Evolutionary conservation across 2,888 invertebrate genomes (phyloP).

Genomic region (Andrena fulva): DNA sequence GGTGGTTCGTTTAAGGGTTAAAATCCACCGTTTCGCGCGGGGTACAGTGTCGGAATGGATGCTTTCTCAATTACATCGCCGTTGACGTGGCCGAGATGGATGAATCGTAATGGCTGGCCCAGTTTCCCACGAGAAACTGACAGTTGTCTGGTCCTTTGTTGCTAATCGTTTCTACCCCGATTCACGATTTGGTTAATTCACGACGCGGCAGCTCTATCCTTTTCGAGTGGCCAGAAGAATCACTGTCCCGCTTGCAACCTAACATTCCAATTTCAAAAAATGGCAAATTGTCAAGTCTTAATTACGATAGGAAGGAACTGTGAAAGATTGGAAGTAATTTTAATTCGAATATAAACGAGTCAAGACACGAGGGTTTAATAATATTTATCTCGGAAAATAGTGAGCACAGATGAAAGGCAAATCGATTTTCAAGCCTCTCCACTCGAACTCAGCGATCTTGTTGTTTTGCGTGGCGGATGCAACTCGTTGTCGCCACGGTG

Average conservation of each 20-base stretch:
- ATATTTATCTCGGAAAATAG: too few relatives aligned
- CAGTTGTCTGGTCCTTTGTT: background rate
- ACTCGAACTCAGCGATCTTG: slow-evolving; percentile 28
- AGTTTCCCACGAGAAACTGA: slow-evolving; percentile 10
- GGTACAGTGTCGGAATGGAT: background rate
- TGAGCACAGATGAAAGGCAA: too few relatives aligned
- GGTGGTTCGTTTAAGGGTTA: slow-evolving; percentile 1
- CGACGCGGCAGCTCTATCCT: too few relatives aligned
- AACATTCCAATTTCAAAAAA: too few relatives aligned
- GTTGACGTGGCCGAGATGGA: slow-evolving; percentile 26
- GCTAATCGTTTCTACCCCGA: background rate
- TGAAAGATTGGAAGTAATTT: too few relatives aligned
- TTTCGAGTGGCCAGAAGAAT: too few relatives aligned
- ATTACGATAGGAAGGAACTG: too few relatives aligned
- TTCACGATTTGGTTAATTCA: background rate
- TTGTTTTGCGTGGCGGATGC: slow-evolving; percentile 11
- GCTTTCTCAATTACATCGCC: slow-evolving; percentile 23
- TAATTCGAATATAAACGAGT: too few relatives aligned
- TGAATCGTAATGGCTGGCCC: slow-evolving; percentile 28
- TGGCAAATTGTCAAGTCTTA: too few relatives aligned
- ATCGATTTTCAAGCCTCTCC: background rate
- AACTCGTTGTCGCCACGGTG: slow-evolving; percentile 14
- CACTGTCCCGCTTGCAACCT: too few relatives aligned
- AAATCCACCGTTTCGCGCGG: background rate
- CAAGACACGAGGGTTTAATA: too few relatives aligned